Evolutionary conservation across 2,888 invertebrate genomes (phyloP).

Genomic region (Eupithecia exiguata): DNA sequence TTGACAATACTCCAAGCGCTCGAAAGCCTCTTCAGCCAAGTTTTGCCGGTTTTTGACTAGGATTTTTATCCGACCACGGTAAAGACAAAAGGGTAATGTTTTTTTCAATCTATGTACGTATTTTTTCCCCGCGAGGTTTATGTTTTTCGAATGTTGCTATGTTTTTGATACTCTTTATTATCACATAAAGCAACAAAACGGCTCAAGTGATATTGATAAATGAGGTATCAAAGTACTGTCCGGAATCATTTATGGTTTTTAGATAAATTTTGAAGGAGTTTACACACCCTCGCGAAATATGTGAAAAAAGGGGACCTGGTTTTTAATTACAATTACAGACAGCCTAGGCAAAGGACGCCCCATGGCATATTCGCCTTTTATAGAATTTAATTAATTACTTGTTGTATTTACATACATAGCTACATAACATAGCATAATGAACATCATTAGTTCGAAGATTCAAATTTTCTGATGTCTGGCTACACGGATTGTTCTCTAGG

Average conservation of each 20-base stretch:
- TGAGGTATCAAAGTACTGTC: constrained; percentile 1
- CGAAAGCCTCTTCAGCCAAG: background rate
- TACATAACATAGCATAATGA: background rate
- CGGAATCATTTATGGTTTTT: too few species aligned
- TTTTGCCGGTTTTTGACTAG: too few species aligned
- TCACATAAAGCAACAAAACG: background rate
- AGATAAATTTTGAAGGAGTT: background rate
- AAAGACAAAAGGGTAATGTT: background rate
- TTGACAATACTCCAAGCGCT: background rate
- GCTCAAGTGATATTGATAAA: background rate
- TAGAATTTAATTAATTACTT: background rate
- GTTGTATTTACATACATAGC: too few species aligned
- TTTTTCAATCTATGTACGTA: background rate
- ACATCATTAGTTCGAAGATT: background rate
- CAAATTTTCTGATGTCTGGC: background rate
- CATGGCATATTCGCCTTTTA: too few species aligned
- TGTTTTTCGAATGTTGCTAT: background rate
- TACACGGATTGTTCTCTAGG: too few species aligned
- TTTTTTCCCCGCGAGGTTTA: background rate
- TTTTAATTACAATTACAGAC: too few species aligned
- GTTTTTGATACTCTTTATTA: background rate
- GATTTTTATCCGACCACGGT: background rate
- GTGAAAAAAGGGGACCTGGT: background rate
- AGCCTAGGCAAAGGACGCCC: too few species aligned
- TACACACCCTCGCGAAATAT: background rate